Evolutionary conservation across 2,797 vertebrate species (phyloP), one percentile per base, ranked within the genome.

Genomic region (Glyptemys insculpta): DNA sequence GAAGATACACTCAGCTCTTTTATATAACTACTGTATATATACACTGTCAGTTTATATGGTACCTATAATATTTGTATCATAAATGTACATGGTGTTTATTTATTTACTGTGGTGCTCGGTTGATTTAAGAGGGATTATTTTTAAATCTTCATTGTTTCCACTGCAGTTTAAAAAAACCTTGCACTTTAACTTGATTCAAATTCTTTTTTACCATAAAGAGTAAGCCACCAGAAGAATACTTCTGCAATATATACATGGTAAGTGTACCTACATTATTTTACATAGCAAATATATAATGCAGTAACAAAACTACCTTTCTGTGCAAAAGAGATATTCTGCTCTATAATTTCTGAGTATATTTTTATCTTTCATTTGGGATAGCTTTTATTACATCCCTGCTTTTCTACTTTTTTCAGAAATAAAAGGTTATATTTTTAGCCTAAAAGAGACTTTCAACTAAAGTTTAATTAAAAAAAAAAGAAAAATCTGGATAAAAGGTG

Each of bases 371-470:
- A 89, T 91, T 96, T 94, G 91, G 44, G 29, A 85, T 56, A 91
- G 78, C 92, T 96, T 96, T 96, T 94, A 92, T 96, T 86, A 82
- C 89, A 81, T 80, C 89, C 90, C 50, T 80, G 81, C 82, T 94
- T 92, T 89, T 72, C 12, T 90, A 82, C 78, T 95, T 86, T 93
- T 18, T 85, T 96, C 4, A 8, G 37, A 37, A 97, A 95, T 94
- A 93, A 94, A 97, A 96, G 86, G 74, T 94, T 95, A 47, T 93
- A 87, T 87, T 94, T 95, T 95, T 94, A 88, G 62, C 86, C 92
- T 76, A 80, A 96, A 47, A 96, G 93, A 82, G n/a, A 49, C 47
- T 94, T 96, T 68, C 57, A 91, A 85, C 57, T 94, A 83, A 90
- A 85, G 93, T 93, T 94, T 86, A 84, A 86, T 84, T 72, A 18